Base-by-base conservation (phyloP, 30 jellyfish, hydroid and myxozoan species). In the Chironex yamaguchii region DNA sequence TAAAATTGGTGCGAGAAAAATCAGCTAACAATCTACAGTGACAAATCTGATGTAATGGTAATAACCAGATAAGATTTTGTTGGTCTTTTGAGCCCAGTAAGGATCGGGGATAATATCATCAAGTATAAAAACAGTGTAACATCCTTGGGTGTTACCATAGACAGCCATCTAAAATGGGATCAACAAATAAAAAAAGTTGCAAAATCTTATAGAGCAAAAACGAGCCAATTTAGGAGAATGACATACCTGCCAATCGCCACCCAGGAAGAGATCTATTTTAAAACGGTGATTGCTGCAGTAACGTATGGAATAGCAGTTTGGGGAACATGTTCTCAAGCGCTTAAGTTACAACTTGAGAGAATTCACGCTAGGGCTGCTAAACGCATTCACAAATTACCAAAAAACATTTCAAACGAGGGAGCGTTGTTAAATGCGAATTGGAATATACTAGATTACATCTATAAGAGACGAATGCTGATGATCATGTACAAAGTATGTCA, bases 51-150 rank as follows among this genome's bases (percentile, higher is more conserved):
- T n/a, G n/a, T n/a, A n/a, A n/a, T 64, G 78, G 31, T 64, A 27
- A 64, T 64, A 23, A 64, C 78, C 49, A 23, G 58, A 27, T 3
- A 64, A 64, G 78, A 64, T 64, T 64, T 64, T 64, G 78, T 64
- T 64, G 78, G 78, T 64, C 78, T 51, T 64, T 27, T 64, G 78
- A 48, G 78, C 36, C 78, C 78, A 64, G 78, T 64, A 64, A 64
- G 4, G 78, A 64, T 64, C 3, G 78, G 78, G 14, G 62, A 64
- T 64, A 64, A 64, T 22, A 64, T 2, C 3, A 64, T 2, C 3
- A 64, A 4, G 36, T 64, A 23, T 22, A 64, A 64, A 23, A 64
- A 64, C 78, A 64, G 78, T 64, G 58, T 64, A 64, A 64, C 78
- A 64, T 64, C 63, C 31, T 64, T 64, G 62, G 62, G 78, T n/a